A percentile compares a stretch with the other conserved stretches of the same genome.
Evolutionary conservation across 2,888 invertebrate genomes (phyloP).

Genomic region (Nowickia ferox): DNA sequence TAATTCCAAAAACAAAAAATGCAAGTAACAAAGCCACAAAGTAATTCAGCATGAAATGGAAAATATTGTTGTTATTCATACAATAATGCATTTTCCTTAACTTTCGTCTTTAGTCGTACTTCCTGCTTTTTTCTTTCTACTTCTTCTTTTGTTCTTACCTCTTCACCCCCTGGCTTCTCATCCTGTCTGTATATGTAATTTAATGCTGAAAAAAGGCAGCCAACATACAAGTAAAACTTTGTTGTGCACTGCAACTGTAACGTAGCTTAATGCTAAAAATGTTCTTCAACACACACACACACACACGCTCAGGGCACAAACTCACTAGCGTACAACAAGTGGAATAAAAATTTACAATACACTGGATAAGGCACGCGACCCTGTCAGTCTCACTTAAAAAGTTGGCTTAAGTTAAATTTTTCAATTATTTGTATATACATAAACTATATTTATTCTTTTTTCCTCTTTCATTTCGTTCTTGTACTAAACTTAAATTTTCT

Average conservation of each 20-base stretch:
- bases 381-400: constrained; percentile 72
- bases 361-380: constrained; percentile 66
- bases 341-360: constrained; percentile 44
- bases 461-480: constrained; percentile 6
- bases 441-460: constrained; percentile 14
- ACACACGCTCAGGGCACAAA: background rate
- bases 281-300: constrained; percentile 34
- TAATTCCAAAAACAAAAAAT: constrained; percentile 55
- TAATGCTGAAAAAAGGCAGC: constrained; percentile 47
- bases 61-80: constrained; percentile 74
- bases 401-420: constrained; percentile 65
- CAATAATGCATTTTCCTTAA: constrained; percentile 61
- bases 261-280: constrained; percentile 57
- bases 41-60: constrained; percentile 81
- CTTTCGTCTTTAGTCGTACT: constrained; percentile 13
- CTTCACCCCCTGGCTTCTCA: background rate
- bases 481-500: constrained; percentile 30
- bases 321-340: constrained; percentile 36
- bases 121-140: constrained; percentile 1
- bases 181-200: constrained; percentile 38
- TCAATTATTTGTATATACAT: constrained; percentile 66
- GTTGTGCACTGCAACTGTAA: constrained; percentile 56
- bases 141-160: background rate
- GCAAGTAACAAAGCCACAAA: constrained; percentile 74
- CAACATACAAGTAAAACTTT: constrained; percentile 52